Evolutionary conservation across 1,140 invertebrate species (phyloP), one percentile per base, ranked within the genome.

Genomic region (Anastrepha obliqua): DNA sequence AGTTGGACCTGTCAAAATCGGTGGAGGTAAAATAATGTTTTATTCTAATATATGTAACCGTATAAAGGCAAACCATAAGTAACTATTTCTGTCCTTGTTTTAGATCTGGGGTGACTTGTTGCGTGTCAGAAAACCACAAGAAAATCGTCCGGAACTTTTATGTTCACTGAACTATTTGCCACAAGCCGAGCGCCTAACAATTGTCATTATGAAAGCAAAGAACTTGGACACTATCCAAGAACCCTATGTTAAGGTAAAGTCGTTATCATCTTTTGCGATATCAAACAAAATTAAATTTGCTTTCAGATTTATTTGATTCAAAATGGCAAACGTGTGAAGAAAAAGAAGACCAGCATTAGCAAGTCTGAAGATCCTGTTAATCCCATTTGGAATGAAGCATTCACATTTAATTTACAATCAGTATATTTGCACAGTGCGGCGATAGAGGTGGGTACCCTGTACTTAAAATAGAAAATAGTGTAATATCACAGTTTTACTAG

Each of bases 361-460:
- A 96, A 97, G 81, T 96, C 97, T 87, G 97, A 98, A 93, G 96
- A 96, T 90, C 97, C 96, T 15, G 95, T 96, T 62, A 97, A 97
- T 94, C 98, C 98, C n/a, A 96, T 98, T 9, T 99, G 98, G 97
- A 98, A 99, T 93, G 98, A 99, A 93, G 97, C 97, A 5, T 96
- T 98, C 89, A 96, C 97, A 15, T 99, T 99, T 93, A 98, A 98
- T 93, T 95, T 98, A 90, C 94, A 96, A 78, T 95, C 96, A 6
- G 94, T 94, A 60, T 95, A 95, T 90, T 93, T 97, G 3, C 94
- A 95, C 62, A 95, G 95, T 89, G 95, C 96, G 89, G 96, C 96
- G 65, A 95, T 97, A 90, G 97, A 97, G 95, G 97, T 97, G 39
- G 62, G 85, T 86, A 29, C 51, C 1, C n/a, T 51, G 39, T 78